Evolutionary conservation across 2,113 vertebrate genomes (phyloP).

Genomic region (Hyperopisus bebe): DNA sequence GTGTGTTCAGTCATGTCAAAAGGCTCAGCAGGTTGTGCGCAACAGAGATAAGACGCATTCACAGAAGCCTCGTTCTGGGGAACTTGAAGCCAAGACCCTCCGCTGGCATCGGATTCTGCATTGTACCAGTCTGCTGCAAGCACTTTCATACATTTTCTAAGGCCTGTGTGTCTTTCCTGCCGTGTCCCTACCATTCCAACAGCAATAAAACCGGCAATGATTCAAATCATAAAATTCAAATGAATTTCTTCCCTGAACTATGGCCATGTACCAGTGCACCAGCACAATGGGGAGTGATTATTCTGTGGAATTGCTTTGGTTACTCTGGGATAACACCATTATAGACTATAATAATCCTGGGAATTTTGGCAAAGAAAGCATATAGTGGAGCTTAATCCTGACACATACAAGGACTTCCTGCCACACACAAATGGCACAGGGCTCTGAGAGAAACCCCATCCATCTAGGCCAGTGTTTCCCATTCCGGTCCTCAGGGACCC

Average conservation of each 20-base stretch:
- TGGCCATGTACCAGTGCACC: not conserved
- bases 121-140: not conserved
- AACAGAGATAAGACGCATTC: slow-evolving; percentile 16
- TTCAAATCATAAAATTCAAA: slow-evolving; percentile 1
- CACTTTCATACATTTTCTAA: not conserved
- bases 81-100: not conserved
- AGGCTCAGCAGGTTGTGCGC: not conserved
- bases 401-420: not conserved
- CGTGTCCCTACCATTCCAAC: not conserved
- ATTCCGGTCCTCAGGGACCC: not conserved
- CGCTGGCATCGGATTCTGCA: not conserved
- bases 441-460: not conserved
- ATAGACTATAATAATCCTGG: not conserved
- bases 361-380: not conserved
- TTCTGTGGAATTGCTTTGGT: not conserved
- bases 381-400: not conserved
- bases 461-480: not conserved
- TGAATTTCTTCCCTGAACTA: not conserved
- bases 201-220: not conserved
- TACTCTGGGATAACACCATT: not conserved
- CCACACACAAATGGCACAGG: not conserved
- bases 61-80: not conserved
- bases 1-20: not conserved
- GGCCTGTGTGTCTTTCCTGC: not conserved
- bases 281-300: not conserved